These are phyloP conservation scores for Lanius ludovicianus DNA, from an alignment of 2,113 vertebrate genomes.

Conservation along the genomic window DNA sequence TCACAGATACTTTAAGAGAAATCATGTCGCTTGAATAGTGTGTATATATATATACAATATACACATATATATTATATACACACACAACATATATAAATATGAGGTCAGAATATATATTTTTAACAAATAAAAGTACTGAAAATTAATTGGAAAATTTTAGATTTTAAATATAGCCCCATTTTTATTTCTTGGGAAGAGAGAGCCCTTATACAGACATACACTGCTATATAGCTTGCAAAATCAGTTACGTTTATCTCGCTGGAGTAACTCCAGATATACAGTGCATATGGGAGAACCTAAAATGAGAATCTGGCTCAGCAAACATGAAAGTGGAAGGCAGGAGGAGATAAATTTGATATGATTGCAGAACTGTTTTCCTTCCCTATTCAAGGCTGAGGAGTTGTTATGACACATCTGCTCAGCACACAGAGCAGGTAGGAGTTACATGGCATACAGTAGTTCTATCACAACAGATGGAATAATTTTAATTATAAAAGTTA, in stretches of 20 bases:
- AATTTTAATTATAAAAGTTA: constrained; percentile 31
- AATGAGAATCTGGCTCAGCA: not conserved
- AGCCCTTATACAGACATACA: not conserved
- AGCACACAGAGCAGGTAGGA: constrained; percentile 23
- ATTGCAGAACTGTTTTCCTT: constrained; percentile 34
- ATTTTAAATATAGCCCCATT: not conserved
- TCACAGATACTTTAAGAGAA: not conserved
- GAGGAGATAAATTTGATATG: constrained; percentile 39
- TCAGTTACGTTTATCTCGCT: constrained; percentile 9
- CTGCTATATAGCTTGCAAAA: not conserved
- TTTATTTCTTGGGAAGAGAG: not conserved
- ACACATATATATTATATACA: no score
- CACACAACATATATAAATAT: not conserved
- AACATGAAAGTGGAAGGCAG: not conserved
- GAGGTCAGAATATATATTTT: not conserved
- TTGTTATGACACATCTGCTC: constrained; percentile 52
- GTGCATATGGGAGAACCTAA: not conserved
- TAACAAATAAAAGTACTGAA: not conserved
- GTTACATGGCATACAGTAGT: constrained; percentile 7
- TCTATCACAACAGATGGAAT: constrained; percentile 44
- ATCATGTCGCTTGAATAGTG: not conserved
- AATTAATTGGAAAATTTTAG: not conserved
- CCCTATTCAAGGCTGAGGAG: constrained; percentile 2
- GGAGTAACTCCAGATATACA: constrained; percentile 10
- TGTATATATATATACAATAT: not conserved